Evolutionary conservation across 2,888 invertebrate genomes (phyloP).

Genomic region (Tolmerus cingulatus): DNA sequence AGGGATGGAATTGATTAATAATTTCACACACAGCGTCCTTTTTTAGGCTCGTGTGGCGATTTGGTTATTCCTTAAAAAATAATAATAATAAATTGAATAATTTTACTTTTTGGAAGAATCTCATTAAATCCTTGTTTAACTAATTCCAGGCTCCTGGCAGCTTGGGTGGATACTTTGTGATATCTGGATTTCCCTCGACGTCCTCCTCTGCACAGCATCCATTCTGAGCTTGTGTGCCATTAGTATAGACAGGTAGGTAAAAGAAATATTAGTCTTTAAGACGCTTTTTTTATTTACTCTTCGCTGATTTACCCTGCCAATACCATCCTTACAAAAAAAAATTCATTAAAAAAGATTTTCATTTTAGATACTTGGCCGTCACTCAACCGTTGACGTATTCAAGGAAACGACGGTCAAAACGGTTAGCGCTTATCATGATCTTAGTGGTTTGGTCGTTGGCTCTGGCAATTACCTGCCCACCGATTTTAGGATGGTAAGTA

Average conservation of each 20-base stretch:
- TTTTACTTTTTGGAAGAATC: not conserved
- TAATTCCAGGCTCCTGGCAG: conserved; percentile 79
- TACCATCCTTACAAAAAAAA: not conserved
- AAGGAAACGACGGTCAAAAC: conserved; percentile 83
- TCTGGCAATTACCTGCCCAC: conserved; percentile 91
- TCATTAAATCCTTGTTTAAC: not conserved
- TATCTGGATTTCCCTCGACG: conserved; percentile 92
- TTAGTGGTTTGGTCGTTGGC: conserved; percentile 90
- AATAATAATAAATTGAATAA: not conserved
- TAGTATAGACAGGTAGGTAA: conserved; percentile 75
- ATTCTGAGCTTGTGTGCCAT: conserved; percentile 93
- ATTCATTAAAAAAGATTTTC: not conserved
- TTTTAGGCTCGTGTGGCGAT: not conserved
- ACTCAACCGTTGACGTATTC: conserved; percentile 93
- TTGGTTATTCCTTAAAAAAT: not conserved
- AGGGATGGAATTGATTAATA: not conserved
- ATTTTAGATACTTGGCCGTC: conserved; percentile 83
- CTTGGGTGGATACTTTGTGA: conserved; percentile 88
- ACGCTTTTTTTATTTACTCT: not conserved
- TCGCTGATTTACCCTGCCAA: not conserved
- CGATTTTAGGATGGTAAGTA: conserved; percentile 87
- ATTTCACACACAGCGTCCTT: not conserved
- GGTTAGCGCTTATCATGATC: conserved; percentile 86
- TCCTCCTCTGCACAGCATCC: conserved; percentile 91
- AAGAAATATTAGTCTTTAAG: not conserved